phyloP scores from a whole-genome alignment of 2,888 invertebrate species.

The Cryptocephalus moraei region DNA sequence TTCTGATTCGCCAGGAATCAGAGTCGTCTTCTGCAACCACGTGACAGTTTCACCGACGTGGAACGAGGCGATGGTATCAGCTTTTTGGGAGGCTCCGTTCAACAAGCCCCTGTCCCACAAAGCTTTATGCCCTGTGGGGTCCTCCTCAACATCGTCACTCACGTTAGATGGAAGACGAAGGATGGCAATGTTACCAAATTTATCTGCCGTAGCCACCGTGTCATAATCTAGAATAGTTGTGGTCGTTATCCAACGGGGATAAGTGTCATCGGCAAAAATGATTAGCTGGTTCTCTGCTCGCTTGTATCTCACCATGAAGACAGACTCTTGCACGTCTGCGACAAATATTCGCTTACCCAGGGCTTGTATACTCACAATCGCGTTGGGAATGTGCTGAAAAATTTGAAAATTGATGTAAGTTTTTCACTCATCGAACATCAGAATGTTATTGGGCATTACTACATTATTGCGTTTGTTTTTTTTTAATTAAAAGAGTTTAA shows the following conservation, averaged over 20 bases:
- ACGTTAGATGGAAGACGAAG: constrained; percentile 76
- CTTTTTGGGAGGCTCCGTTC: constrained; percentile 81
- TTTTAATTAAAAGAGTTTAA: too few species aligned
- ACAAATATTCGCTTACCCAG: constrained; percentile 92
- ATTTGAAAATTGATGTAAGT: background rate
- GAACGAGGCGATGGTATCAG: constrained; percentile 85
- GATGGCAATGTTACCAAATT: constrained; percentile 93
- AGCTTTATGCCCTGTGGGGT: constrained; percentile 97
- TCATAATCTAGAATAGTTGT: constrained; percentile 91
- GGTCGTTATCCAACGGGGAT: constrained; percentile 91
- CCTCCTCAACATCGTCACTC: constrained; percentile 97
- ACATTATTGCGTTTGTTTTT: too few species aligned
- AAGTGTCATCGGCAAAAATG: constrained; percentile 96
- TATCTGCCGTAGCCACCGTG: constrained; percentile 92
- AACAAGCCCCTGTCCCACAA: constrained; percentile 75
- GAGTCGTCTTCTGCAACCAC: constrained; percentile 80
- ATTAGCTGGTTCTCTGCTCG: constrained; percentile 94
- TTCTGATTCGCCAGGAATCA: constrained; percentile 96
- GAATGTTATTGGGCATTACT: too few species aligned
- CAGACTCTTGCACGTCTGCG: constrained; percentile 92
- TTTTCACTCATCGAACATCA: too few species aligned
- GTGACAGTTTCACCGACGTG: constrained; percentile 94
- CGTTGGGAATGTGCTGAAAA: constrained; percentile 83
- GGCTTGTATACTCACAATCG: constrained; percentile 86
- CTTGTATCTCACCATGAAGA: constrained; percentile 92